Conservation (phyloP, 2,888 invertebrate genomes). For the Nemotelus pantherinus region DNA sequence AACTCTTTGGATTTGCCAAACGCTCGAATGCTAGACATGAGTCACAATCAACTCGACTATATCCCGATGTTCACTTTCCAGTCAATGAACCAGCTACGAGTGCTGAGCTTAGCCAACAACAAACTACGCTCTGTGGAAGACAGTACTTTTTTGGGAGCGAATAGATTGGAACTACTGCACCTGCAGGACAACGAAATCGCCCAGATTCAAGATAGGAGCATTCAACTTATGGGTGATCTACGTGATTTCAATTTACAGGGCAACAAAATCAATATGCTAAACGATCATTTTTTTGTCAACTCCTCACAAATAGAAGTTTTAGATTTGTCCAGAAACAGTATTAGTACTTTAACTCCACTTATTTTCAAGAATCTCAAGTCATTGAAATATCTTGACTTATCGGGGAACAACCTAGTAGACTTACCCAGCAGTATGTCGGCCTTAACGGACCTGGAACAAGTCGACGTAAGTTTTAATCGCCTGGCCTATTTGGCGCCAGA, state of each 20-base stretch:
- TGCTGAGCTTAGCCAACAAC: constrained; percentile 79
- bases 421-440: constrained; percentile 77
- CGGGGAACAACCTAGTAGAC: constrained; percentile 78
- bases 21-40: constrained; percentile 78
- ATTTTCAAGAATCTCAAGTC: constrained; percentile 73
- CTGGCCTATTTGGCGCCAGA: constrained; percentile 76
- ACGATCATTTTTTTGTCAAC: constrained; percentile 75
- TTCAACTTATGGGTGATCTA: constrained; percentile 72
- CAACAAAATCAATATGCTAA: constrained; percentile 78
- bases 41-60: constrained; percentile 77
- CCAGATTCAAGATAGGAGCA: constrained; percentile 72
- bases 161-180: constrained; percentile 77
- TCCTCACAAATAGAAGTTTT: constrained; percentile 72
- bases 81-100: constrained; percentile 73
- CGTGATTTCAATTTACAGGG: constrained; percentile 79
- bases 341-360: constrained; percentile 74
- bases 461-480: constrained; percentile 83
- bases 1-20: constrained; percentile 78
- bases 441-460: constrained; percentile 73
- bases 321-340: constrained; percentile 79
- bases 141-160: constrained; percentile 75
- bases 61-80: constrained; percentile 74
- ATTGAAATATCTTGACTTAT: constrained; percentile 78
- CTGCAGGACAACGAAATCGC: constrained; percentile 78
- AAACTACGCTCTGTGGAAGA: constrained; percentile 76